Base-by-base conservation (phyloP, 2,797 vertebrate genomes). In the Triplophysa bombifrons region DNA sequence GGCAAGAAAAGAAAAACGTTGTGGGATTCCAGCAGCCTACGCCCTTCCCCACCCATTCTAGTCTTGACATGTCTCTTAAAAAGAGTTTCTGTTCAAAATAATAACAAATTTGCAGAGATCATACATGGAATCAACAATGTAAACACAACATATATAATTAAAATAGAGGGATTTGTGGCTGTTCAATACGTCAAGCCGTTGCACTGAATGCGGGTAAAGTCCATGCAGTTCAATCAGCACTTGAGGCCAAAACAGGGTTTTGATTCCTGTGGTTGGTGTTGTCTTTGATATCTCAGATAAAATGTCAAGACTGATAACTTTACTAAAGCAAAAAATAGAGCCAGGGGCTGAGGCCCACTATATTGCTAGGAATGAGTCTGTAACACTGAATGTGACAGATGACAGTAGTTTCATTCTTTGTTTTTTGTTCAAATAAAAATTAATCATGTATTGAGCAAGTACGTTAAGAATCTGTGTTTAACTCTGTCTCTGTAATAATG, bases 1-100 rank as follows among this genome's bases (percentile, higher is more conserved):
- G 91, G 91, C 89, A 85, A 17, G 82, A 84, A 86, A 87, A 89
- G 84, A 92, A 91, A 91, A 89, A 83, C 86, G 82, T 78, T 68
- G 56, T 84, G 83, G 85, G 88, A 89, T 88, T 90, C 87, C 83
- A 87, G 85, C 89, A 88, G 89, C 91, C 89, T 86, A 87, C 86
- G 79, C 73, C 85, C 88, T 80, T 86, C 84, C 88, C 67, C 72
- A 67, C 64, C 74, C 65, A 44, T 46, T 82, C 63, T 16, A 69
- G 82, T 69, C 76, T 20, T 82, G 61, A 78, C 68, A 79, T 79
- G 79, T 75, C 56, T 76, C 60, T 56, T 51, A 65, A 82, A 72
- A 74, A 69, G 72, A 74, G 48, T 61, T 58, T 65, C 34, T 34
- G 61, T 50, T 50, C n/a, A 70, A 61, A 77, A 70, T 60, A 70